Base-by-base conservation (phyloP, 2,888 invertebrate species). In the Vanessa cardui region DNA sequence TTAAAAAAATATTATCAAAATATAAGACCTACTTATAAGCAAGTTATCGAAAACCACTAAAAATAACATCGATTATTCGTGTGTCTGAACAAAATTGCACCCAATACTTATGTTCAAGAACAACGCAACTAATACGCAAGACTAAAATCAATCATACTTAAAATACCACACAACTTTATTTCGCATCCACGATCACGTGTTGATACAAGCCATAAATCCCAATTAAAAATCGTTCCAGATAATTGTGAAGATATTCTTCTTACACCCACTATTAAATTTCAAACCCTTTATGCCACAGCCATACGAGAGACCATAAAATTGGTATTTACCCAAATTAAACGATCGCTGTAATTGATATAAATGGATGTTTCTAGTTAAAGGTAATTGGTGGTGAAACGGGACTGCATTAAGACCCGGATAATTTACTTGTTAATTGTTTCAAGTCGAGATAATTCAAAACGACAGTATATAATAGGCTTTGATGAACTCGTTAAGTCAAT, bases 301-400 rank as follows among this genome's bases (percentile, higher is more conserved):
- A 83, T 59, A 52, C 31, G 31, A 64, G 63, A 59, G 80, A 76
- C 89, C 89, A 88, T 90, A 88, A 89, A 90, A 90, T 89, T 89
- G 89, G 86, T 90, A 88, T 91, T 90, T 88, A 87, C 86, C 87
- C 83, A 89, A 91, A 91, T 91, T 90, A 88, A 91, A 84, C 82
- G 83, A 79, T 77, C 81, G 73, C 77, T 81, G 83, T 89, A 91
- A 92, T 92, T 92, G 92, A 92, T 86, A 92, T 84, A 88, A 92
- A 92, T 92, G 90, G 90, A 80, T 85, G 87, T 90, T 89, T 56
- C 85, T 85, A 89, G 87, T 92, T 92, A 86, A 88, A 83, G 77
- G 75, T 85, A 92, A 92, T 91, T 90, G 89, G 84, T 83, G 78
- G 75, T 76, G 78, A 77, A 79, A 76, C 64, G 60, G 68, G 59